These are phyloP conservation scores for Ceriagrion tenellum DNA, from an alignment of 2,888 invertebrate species.

Conservation along the genomic window DNA sequence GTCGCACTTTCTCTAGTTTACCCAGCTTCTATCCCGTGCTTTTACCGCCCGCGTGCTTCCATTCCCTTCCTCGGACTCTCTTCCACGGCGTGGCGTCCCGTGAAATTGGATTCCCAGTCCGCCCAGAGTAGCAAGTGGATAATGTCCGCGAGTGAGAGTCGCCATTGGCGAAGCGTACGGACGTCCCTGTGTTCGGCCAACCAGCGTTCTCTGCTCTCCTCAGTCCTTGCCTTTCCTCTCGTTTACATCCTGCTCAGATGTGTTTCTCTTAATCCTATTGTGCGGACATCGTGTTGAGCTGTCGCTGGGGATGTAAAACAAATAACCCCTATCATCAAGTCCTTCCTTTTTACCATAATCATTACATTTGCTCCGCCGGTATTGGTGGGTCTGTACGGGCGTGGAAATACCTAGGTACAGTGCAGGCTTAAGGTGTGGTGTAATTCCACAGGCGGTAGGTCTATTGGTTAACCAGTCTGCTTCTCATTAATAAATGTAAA, in stretches of 20 bases:
- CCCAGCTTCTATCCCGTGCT: neutral
- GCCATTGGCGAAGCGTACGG: neutral
- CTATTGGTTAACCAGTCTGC: no score
- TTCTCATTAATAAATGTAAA: no score
- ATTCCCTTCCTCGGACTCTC: neutral
- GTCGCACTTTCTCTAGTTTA: neutral
- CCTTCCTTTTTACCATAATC: no score
- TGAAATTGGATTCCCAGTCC: constrained; percentile 30
- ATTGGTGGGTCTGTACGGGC: no score
- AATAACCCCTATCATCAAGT: no score
- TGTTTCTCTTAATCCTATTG: no score
- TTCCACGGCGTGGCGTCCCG: constrained; percentile 7
- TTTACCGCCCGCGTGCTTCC: neutral
- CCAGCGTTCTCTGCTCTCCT: neutral
- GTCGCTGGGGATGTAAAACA: no score
- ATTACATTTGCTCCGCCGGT: no score
- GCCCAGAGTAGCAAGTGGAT: neutral
- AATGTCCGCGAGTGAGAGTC: neutral
- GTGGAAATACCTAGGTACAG: no score
- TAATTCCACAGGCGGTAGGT: no score
- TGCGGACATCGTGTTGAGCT: no score
- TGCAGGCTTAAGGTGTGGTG: no score
- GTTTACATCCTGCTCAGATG: neutral
- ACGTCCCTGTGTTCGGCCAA: neutral
- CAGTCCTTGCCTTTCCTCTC: neutral